Base-by-base conservation (phyloP, 2,888 invertebrate species). In the Myopa testacea region DNA sequence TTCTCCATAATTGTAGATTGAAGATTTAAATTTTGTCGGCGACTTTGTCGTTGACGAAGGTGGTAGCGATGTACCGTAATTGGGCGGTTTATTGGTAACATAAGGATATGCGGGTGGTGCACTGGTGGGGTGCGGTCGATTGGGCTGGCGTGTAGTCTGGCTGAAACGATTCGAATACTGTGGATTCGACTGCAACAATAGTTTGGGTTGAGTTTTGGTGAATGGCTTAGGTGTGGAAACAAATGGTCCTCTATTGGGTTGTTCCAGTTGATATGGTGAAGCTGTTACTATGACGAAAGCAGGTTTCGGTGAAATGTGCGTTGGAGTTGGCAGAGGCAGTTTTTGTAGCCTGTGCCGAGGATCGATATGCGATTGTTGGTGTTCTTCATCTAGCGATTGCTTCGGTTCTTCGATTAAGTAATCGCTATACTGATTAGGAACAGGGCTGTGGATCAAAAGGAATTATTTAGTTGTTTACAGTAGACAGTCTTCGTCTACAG, bases 401-500 rank as follows among this genome's bases (percentile, higher is more conserved):
- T 86, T 84, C 0, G 88, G 88, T 4, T 86, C 88, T 55, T 88
- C 87, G 70, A 87, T 85, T 50, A 87, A 80, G 72, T 88, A 88
- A 73, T 88, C 87, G 45, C 86, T 84, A 65, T 84, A 87, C 40
- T 84, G 84, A 4, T 84, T 79, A 0, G 85, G 26, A 77, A 19
- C 38, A 19, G 83, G 79, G 34, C 80, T 81, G 68, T 60, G 45
- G 60, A 38, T 1, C 26, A 62, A 68, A 38, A 34, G 40, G 34
- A 67, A 7, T 58, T 14, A 37, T 16, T 58, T 4, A 16, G 58
- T 58, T 26, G 50, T 12, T 26, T 26, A 26, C 26, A 26, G 26
- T 26, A 26, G 26, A 26, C 2, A 26, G 26, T 26, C 26, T 26
- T 26, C 26, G 26, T 26, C 26, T 26, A 26, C 26, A 26, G 26